Evolutionary conservation across 2,888 invertebrate species (phyloP).

Genomic region (Carterocephalus palaemon): DNA sequence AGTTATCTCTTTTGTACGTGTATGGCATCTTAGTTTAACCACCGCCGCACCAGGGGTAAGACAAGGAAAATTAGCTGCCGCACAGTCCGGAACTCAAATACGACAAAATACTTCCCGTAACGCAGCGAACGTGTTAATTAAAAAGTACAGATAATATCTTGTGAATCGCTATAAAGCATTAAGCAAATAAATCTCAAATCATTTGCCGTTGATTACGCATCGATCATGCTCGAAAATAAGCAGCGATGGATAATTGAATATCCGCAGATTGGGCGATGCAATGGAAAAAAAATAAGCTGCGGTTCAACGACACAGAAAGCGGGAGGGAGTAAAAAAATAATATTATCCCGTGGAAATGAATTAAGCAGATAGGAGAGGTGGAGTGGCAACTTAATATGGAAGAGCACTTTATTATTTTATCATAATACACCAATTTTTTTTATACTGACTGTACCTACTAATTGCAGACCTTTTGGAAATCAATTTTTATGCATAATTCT

Average conservation of each 20-base stretch:
- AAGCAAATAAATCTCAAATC: constrained; percentile 39
- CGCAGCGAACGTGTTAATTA: too few relatives aligned
- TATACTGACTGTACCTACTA: too few relatives aligned
- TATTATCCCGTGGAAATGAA: constrained; percentile 79
- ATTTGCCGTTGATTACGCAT: constrained; percentile 57
- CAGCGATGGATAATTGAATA: constrained; percentile 51
- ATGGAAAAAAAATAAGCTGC: constrained; percentile 76
- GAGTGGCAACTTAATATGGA: constrained; percentile 29
- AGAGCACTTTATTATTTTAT: constrained; percentile 34
- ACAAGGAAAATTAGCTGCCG: too few relatives aligned
- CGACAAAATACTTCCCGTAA: too few relatives aligned
- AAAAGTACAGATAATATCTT: too few relatives aligned
- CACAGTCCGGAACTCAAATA: too few relatives aligned
- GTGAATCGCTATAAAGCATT: too few relatives aligned
- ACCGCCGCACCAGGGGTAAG: too few relatives aligned
- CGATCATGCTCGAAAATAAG: constrained; percentile 59
- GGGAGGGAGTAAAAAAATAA: constrained; percentile 77
- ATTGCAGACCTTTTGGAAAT: too few relatives aligned
- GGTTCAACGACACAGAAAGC: constrained; percentile 66
- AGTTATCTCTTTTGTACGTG: neutral
- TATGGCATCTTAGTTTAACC: too few relatives aligned
- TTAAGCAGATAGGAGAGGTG: constrained; percentile 67
- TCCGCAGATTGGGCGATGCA: constrained; percentile 58
- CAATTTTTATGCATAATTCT: too few relatives aligned
- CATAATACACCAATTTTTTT: too few relatives aligned